Evolutionary conservation across 2,113 vertebrate genomes (phyloP).

Genomic region (Lethenteron reissneri): DNA sequence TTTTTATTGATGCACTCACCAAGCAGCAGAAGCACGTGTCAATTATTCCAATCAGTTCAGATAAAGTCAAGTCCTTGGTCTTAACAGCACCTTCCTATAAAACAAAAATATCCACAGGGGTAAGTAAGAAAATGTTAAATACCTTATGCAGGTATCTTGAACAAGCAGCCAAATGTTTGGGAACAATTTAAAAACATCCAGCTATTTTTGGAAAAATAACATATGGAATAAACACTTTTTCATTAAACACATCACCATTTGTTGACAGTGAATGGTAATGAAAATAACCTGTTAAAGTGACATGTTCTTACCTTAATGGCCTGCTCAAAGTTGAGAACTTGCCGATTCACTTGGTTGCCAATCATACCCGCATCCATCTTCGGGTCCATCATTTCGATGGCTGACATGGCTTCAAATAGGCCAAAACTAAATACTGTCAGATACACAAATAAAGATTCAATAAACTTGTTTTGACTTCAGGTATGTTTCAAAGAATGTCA

Average conservation of each 20-base stretch:
- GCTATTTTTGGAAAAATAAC: no score
- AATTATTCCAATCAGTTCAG: slow-evolving; percentile 84
- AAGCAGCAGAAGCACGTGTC: slow-evolving; percentile 95
- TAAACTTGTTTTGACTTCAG: no score
- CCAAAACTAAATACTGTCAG: slow-evolving; percentile 43
- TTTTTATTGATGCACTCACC: slow-evolving; percentile 28
- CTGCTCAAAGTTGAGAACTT: slow-evolving; percentile 92
- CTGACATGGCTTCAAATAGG: slow-evolving; percentile 97
- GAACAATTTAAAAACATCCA: no score
- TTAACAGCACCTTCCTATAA: slow-evolving; percentile 66
- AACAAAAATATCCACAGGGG: neutral
- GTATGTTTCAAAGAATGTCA: no score
- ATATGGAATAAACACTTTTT: no score
- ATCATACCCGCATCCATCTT: slow-evolving; percentile 99
- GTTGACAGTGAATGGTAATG: no score
- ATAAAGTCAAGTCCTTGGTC: slow-evolving; percentile 70
- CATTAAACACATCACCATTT: no score
- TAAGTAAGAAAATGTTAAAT: no score
- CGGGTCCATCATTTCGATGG: slow-evolving; percentile 99
- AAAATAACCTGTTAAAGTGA: neutral
- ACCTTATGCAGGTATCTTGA: no score
- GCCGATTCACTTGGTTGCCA: slow-evolving; percentile 93
- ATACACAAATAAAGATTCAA: no score
- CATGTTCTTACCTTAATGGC: slow-evolving; percentile 54
- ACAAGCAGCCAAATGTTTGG: no score